A percentile compares a stretch with the other conserved stretches of the same genome.
phyloP scores from a whole-genome alignment of 35 echinoderm and acorn worm genomes.

The Nesometra sesokonis region DNA sequence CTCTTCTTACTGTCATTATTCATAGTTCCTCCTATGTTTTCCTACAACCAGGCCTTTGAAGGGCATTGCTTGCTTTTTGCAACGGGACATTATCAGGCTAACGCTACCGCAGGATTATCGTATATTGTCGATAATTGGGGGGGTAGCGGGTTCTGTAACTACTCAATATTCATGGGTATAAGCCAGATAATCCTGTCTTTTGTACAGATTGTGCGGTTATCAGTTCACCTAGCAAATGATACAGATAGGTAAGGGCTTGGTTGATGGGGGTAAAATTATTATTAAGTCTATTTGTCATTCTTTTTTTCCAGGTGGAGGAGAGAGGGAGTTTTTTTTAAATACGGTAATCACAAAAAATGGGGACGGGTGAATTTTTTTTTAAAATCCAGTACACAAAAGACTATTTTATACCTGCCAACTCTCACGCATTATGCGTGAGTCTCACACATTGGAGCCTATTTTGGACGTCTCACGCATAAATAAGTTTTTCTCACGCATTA shows the following conservation, averaged over 20 bases:
- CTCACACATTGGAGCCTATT: too few species aligned
- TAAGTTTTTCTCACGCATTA: too few species aligned
- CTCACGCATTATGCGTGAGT: too few species aligned
- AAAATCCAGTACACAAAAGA: too few species aligned
- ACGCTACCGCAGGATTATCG: neutral
- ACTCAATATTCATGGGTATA: constrained; percentile 27
- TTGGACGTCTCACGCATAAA: too few species aligned
- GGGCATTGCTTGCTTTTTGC: constrained; percentile 39
- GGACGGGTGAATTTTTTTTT: too few species aligned
- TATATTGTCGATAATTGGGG: constrained; percentile 17
- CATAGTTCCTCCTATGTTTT: constrained; percentile 11
- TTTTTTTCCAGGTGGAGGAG: too few species aligned
- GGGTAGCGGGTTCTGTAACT: neutral
- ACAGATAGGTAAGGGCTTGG: constrained; percentile 27
- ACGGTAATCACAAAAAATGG: too few species aligned
- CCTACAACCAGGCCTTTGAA: constrained; percentile 13
- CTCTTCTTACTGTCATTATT: constrained; percentile 34
- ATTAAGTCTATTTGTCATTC: too few species aligned
- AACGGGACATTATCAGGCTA: constrained; percentile 1
- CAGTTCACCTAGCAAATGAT: constrained; percentile 23
- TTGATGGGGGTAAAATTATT: too few species aligned
- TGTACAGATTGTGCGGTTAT: constrained; percentile 24
- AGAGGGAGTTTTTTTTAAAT: too few species aligned
- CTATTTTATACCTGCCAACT: too few species aligned
- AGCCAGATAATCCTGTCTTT: constrained; percentile 17